Evolutionary conservation across 2,797 vertebrate genomes (phyloP).

Genomic region (Merluccius polli): DNA sequence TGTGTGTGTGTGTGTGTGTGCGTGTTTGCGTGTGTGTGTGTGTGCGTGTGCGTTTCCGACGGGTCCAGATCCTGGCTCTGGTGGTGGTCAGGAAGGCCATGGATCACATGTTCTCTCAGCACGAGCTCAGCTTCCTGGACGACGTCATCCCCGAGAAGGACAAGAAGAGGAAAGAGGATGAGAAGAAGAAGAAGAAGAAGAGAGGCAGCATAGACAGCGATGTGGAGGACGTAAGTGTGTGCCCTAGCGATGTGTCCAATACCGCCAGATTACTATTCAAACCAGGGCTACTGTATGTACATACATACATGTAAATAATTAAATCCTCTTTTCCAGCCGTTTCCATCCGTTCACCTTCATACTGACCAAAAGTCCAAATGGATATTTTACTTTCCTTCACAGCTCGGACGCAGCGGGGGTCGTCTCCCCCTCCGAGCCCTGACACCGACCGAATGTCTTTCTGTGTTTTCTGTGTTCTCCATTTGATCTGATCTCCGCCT

Average conservation of each 20-base stretch:
- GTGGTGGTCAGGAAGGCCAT: slow-evolving; percentile 95
- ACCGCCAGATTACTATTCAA: neutral
- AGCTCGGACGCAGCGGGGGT: neutral
- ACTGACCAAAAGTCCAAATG: neutral
- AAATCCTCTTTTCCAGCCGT: neutral
- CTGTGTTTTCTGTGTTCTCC: neutral
- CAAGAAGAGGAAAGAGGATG: slow-evolving; percentile 98
- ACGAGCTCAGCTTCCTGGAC: slow-evolving; percentile 93
- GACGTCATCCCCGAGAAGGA: slow-evolving; percentile 99
- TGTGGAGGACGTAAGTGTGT: slow-evolving; percentile 85
- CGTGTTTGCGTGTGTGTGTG: too few species aligned
- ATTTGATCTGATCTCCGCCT: too few species aligned
- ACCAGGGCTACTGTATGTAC: neutral
- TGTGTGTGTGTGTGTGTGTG: neutral
- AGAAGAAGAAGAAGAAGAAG: slow-evolving; percentile 93
- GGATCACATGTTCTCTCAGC: slow-evolving; percentile 96
- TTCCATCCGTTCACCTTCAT: neutral
- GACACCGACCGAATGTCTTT: neutral
- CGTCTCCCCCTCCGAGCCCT: neutral
- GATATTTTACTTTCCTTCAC: neutral
- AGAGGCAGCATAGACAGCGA: slow-evolving; percentile 87
- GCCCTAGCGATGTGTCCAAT: neutral
- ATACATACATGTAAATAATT: neutral
- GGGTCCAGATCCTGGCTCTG: slow-evolving; percentile 88
- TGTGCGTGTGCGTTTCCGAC: slow-evolving; percentile 6